Percentiles rank a stretch among this genome's conserved stretches.
phyloP scores from a whole-genome alignment of 2,113 vertebrate genomes.

The Ptyas mucosa region DNA sequence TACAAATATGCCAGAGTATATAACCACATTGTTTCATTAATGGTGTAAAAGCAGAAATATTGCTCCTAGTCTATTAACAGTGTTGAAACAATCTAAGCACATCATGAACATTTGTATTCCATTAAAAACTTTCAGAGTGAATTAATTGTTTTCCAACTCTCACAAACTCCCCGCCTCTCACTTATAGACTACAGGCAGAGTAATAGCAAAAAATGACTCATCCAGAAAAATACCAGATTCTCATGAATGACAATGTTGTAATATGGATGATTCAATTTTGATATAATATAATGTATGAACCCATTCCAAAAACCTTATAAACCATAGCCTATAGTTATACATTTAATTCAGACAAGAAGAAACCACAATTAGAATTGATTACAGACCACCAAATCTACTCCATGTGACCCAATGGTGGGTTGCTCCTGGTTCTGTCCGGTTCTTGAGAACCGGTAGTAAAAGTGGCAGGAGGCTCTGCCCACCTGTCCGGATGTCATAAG shows the following conservation, averaged over 20 bases:
- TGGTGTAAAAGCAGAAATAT: slow-evolving; percentile 27
- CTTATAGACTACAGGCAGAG: neutral
- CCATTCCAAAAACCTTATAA: neutral
- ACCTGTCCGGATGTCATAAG: too few species aligned
- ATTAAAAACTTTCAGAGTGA: neutral
- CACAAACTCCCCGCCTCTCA: neutral
- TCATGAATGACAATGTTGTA: neutral
- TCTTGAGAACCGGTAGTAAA: too few species aligned
- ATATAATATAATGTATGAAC: neutral
- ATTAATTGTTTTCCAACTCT: slow-evolving; percentile 27
- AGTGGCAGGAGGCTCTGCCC: too few species aligned
- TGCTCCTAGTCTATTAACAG: slow-evolving; percentile 27
- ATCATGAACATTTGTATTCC: slow-evolving; percentile 13
- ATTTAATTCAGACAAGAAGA: neutral
- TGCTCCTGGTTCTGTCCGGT: too few species aligned
- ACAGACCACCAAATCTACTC: neutral
- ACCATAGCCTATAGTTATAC: neutral
- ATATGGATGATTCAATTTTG: neutral
- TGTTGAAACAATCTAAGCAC: slow-evolving; percentile 30
- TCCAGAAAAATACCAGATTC: neutral
- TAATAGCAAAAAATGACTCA: accelerated
- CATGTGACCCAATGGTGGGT: neutral
- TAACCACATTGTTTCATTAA: slow-evolving; percentile 35
- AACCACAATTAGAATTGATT: neutral
- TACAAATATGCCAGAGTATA: slow-evolving; percentile 44